Percentiles rank a stretch among this genome's conserved stretches.
Evolutionary conservation across 2,888 invertebrate genomes (phyloP).

Genomic region (Caenorhabditis panamensis): DNA sequence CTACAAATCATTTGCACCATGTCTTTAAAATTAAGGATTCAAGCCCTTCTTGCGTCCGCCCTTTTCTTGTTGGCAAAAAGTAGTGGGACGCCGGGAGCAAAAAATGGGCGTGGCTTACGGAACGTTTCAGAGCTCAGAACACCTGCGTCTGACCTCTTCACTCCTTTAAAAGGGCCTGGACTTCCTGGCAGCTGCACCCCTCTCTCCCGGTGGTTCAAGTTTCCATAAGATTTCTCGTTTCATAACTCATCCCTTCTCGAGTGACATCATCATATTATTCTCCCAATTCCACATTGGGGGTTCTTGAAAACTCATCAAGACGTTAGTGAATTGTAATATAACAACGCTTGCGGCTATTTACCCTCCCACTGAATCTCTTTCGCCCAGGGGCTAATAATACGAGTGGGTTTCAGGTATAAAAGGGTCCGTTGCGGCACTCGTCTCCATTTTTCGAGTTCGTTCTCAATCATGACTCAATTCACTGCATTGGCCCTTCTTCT

Average conservation of each 20-base stretch:
- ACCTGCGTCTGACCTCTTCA: conserved; percentile 40
- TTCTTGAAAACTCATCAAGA: conserved; percentile 39
- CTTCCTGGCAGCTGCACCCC: conserved; percentile 9
- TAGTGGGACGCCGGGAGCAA: background rate
- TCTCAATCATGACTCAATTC: conserved; percentile 55
- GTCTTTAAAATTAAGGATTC: background rate
- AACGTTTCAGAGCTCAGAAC: conserved; percentile 51
- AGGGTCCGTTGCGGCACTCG: conserved; percentile 39
- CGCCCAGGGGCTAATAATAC: conserved; percentile 29
- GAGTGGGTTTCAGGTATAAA: conserved; percentile 54
- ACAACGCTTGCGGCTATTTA: conserved; percentile 51
- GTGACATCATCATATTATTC: conserved; percentile 55
- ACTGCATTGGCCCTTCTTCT: conserved; percentile 50
- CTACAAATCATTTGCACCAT: background rate
- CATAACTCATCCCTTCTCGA: background rate
- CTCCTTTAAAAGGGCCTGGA: conserved; percentile 18
- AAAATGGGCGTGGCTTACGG: conserved; percentile 38
- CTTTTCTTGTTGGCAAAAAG: background rate
- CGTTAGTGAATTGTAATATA: conserved; percentile 49
- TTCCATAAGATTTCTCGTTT: background rate
- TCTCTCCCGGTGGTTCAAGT: background rate
- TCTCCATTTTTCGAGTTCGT: conserved; percentile 54
- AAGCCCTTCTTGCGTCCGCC: background rate
- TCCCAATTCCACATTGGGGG: conserved; percentile 11
- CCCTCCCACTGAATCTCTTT: conserved; percentile 19